Percentiles rank a stretch among this genome's conserved stretches.
Evolutionary conservation across 2,113 vertebrate species (phyloP).

Genomic region (Nannospalax galili): DNA sequence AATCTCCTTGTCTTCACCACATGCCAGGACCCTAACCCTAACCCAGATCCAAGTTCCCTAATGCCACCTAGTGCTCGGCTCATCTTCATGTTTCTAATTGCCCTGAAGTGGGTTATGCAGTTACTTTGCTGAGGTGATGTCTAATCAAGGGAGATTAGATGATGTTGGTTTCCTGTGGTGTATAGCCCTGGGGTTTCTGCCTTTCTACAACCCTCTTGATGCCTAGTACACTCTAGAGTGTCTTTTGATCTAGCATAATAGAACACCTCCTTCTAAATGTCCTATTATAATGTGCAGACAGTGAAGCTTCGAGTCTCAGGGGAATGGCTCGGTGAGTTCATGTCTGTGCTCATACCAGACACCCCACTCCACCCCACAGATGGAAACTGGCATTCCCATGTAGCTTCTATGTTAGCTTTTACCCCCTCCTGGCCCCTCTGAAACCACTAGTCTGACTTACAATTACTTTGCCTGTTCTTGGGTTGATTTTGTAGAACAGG

Average conservation of each 20-base stretch:
- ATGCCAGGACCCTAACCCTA: accelerated
- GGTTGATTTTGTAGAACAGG: neutral
- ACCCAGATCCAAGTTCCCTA: neutral
- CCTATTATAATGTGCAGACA: neutral
- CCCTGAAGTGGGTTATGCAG: neutral
- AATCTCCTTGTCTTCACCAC: neutral
- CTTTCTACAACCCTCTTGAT: neutral
- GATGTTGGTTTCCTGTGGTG: neutral
- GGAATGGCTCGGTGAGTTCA: neutral
- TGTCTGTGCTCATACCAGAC: neutral
- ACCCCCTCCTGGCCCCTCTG: neutral
- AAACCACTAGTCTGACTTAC: neutral
- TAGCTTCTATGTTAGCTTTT: neutral
- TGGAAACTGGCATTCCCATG: neutral
- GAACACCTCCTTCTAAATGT: neutral
- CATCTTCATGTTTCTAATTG: neutral
- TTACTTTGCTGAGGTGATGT: neutral
- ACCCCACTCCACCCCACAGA: neutral
- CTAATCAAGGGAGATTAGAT: neutral
- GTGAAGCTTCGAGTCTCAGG: neutral
- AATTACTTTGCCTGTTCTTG: neutral
- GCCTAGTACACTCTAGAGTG: neutral
- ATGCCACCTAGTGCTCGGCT: neutral
- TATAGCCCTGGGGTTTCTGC: neutral
- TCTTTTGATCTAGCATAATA: neutral